phyloP scores from a whole-genome alignment of 2,797 vertebrate genomes.

The Coregonus ussuriensis region DNA sequence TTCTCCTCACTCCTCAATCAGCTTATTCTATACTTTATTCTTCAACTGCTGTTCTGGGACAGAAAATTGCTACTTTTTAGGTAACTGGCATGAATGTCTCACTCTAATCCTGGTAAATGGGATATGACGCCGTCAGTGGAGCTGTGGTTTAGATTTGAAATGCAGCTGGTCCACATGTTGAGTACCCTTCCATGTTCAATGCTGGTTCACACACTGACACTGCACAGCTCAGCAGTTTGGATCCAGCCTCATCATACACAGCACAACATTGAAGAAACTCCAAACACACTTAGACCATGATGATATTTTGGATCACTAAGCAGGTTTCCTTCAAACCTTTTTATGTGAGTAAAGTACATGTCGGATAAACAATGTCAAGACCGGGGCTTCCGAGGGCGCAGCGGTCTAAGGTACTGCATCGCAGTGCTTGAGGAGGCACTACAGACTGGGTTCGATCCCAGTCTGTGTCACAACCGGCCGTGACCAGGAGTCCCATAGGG shows the following conservation, averaged over 20 bases:
- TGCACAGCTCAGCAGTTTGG: constrained; percentile 10
- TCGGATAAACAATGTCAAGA: no score
- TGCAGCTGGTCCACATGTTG: neutral
- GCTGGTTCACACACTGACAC: neutral
- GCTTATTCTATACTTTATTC: neutral
- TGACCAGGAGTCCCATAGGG: no score
- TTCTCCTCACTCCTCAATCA: constrained; percentile 7
- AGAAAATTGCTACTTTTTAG: constrained; percentile 61
- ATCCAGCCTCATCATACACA: neutral
- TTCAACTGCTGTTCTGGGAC: neutral
- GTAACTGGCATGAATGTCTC: neutral
- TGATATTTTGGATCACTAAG: constrained; percentile 37
- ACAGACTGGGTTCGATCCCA: no score
- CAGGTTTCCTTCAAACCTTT: no score
- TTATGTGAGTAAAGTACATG: no score
- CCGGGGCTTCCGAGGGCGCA: no score
- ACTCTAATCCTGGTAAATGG: neutral
- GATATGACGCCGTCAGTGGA: neutral
- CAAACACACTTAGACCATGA: constrained; percentile 23
- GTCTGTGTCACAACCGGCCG: no score
- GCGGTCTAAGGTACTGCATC: no score
- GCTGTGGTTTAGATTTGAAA: neutral
- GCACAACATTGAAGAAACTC: neutral
- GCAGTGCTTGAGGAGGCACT: no score
- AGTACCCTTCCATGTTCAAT: neutral